Evolutionary conservation across 2,797 vertebrate genomes (phyloP), one percentile per base, ranked within the genome.

Genomic region (Esox masquinongy): DNA sequence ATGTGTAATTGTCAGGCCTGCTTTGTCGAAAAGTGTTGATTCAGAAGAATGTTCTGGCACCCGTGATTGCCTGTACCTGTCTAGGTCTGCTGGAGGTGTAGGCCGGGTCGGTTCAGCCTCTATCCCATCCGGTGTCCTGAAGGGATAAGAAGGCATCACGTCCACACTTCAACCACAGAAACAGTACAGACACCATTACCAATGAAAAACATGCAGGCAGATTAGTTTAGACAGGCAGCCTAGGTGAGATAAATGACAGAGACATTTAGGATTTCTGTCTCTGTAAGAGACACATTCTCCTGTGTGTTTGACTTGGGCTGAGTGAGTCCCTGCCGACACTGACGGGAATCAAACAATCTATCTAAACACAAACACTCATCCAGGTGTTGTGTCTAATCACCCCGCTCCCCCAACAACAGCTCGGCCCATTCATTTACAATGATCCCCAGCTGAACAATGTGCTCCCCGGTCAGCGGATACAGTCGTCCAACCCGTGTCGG

Each of bases 211-310:
- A 24, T 50, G 19, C 71, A 39, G 53, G 11, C 29, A 59, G 83
- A 79, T 75, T 81, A 70, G 66, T 67, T 86, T 81, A 85, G 86
- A 85, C 89, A 84, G 74, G 70, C 79, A 73, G 87, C 74, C 76
- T 87, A 87, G 90, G 84, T 90, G 83, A 85, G 90, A 91, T 83
- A 77, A 85, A 90, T 90, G 86, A 85, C 88, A 83, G 72, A 61
- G 51, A 80, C 68, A 49, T 82, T 86, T 83, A 75, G 29, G 87
- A 87, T 70, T 88, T 15, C 29, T 31, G 15, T 66, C 26, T 11
- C 63, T 31, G 63, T 26, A 88, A 85, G 85, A 82, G 81, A 87
- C 84, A 74, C 76, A 56, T 34, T 74, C 63, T 73, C 82, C 53
- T 61, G 5, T 29, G 15, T 15, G 29, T 80, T 24, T 61, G 49